A percentile compares a stretch with the other conserved stretches of the same genome.
Conservation (phyloP, 1,140 invertebrate genomes). For the Ostrea edulis region DNA sequence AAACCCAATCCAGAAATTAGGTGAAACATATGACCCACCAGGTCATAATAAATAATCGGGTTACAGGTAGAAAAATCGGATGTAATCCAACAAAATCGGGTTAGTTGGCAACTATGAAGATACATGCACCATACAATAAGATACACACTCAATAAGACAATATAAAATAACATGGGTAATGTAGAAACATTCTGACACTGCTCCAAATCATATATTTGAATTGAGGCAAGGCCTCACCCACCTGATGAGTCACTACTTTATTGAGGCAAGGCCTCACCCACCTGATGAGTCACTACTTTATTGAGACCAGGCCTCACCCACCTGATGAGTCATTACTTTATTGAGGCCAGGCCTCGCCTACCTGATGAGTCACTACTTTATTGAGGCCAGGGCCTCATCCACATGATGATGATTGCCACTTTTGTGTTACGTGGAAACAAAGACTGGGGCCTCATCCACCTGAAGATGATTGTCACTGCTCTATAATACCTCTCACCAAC, state of each 20-base stretch:
- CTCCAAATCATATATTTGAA: no score
- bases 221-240: conserved; percentile 86
- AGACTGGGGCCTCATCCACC: conserved; percentile 85
- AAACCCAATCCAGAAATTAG: no score
- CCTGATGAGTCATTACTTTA: conserved; percentile 81
- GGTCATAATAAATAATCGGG: no score
- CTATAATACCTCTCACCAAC: not conserved
- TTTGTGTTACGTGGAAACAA: conserved; percentile 67
- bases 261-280: conserved; percentile 87
- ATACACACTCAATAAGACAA: no score
- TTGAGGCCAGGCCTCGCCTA: conserved; percentile 87
- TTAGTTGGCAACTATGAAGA: no score
- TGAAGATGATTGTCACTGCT: conserved; percentile 86
- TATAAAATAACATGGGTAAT: no score
- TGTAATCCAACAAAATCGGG: no score
- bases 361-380: conserved; percentile 81
- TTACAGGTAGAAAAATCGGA: no score
- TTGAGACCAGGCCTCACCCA: conserved; percentile 87
- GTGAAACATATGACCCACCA: no score
- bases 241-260: conserved; percentile 89
- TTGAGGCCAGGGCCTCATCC: conserved; percentile 87
- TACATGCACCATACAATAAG: no score
- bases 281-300: conserved; percentile 81
- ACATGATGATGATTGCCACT: conserved; percentile 79
- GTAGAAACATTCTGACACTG: no score